Evolutionary conservation across 2,888 invertebrate species (phyloP).

Genomic region (Xiphydria camelus): DNA sequence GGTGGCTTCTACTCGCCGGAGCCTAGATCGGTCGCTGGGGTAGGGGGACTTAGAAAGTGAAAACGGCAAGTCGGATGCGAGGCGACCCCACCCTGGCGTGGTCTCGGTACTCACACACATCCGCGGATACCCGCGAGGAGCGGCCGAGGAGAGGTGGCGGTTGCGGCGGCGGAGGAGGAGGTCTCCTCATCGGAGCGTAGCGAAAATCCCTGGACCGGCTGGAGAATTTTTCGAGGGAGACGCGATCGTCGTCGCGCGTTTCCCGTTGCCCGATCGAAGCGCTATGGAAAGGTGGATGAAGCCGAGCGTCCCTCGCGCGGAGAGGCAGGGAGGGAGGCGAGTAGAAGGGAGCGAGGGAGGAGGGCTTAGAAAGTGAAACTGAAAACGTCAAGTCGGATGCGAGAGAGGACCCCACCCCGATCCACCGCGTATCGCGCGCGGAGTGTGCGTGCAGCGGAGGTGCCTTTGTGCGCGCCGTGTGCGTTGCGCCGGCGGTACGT

Average conservation of each 20-base stretch:
- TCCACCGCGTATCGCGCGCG: too few relatives aligned
- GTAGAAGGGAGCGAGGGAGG: slow-evolving; percentile 28
- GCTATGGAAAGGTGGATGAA: slow-evolving; percentile 16
- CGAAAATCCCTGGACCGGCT: too few relatives aligned
- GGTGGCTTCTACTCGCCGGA: slow-evolving; percentile 25
- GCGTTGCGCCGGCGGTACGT: slow-evolving; percentile 17
- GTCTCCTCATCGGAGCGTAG: too few relatives aligned
- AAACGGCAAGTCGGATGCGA: slow-evolving; percentile 54
- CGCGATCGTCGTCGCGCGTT: too few relatives aligned
- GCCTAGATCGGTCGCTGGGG: slow-evolving; percentile 20
- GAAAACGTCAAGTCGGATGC: slow-evolving; percentile 55
- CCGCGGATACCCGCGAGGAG: too few relatives aligned
- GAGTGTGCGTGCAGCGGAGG: too few relatives aligned
- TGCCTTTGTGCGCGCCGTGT: slow-evolving; percentile 5
- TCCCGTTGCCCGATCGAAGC: too few relatives aligned
- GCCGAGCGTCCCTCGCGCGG: slow-evolving; percentile 11
- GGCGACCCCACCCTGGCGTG: slow-evolving; percentile 56
- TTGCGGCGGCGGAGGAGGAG: too few relatives aligned
- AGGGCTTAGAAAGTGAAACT: slow-evolving; percentile 58
- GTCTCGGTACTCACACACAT: slow-evolving; percentile 38
- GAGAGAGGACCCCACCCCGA: slow-evolving; percentile 55
- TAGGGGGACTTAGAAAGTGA: slow-evolving; percentile 31
- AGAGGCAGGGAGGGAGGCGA: slow-evolving; percentile 11
- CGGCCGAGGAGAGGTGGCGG: too few relatives aligned
- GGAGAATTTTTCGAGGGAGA: too few relatives aligned